A percentile compares a stretch with the other conserved stretches of the same genome.
Evolutionary conservation across 2,113 vertebrate species (phyloP).

Genomic region (Phycodurus eques): DNA sequence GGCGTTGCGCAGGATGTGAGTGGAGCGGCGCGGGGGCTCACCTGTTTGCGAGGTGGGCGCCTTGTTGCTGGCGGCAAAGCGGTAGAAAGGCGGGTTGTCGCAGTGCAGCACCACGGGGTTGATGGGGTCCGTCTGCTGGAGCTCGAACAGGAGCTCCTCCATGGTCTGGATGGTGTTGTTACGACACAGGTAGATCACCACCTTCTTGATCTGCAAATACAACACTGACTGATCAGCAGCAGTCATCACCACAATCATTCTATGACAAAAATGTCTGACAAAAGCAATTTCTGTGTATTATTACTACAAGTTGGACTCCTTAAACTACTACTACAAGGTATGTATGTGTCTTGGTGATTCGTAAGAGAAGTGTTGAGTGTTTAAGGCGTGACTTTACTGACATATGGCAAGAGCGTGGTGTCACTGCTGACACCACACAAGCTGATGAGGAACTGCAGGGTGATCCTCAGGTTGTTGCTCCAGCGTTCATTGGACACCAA

Average conservation of each 20-base stretch:
- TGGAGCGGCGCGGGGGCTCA: conserved; percentile 41
- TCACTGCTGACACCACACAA: conserved; percentile 97
- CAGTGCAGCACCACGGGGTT: conserved; percentile 96
- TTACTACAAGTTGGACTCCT: neutral
- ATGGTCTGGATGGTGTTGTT: conserved; percentile 99
- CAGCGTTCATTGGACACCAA: conserved; percentile 95
- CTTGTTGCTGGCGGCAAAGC: conserved; percentile 93
- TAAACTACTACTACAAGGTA: too few species aligned
- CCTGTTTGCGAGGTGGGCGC: conserved; percentile 89
- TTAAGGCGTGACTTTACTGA: conserved; percentile 66
- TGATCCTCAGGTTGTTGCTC: conserved; percentile 92
- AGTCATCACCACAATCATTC: neutral
- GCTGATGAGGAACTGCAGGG: conserved; percentile 94
- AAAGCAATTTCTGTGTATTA: too few species aligned
- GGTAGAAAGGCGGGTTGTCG: conserved; percentile 96
- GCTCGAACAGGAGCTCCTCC: conserved; percentile 96
- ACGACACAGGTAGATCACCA: conserved; percentile 93
- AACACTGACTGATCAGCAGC: neutral
- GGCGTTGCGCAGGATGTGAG: conserved; percentile 9
- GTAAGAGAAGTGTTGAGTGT: too few species aligned
- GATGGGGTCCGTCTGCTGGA: conserved; percentile 96
- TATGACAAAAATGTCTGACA: neutral
- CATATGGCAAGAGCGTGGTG: conserved; percentile 88
- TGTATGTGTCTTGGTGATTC: too few species aligned
- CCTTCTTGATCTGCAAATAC: conserved; percentile 89